phyloP scores from a whole-genome alignment of 1,140 invertebrate genomes.

The Phthorimaea operculella region DNA sequence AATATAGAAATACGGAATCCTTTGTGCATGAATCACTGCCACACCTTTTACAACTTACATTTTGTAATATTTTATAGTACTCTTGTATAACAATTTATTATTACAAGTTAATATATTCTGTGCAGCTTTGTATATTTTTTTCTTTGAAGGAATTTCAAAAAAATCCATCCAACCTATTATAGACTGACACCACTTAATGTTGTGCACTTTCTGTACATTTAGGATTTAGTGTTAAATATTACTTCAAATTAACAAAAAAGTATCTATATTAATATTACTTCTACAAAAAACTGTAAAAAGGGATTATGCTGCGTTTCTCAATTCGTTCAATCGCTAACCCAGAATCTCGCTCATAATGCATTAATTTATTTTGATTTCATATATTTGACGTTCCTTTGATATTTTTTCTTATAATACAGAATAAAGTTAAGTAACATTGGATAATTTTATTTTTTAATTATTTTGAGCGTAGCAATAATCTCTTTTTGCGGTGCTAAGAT shows the following conservation, averaged over 20 bases:
- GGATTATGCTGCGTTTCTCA: no score
- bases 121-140: slow-evolving; percentile 23
- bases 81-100: neutral
- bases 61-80: neutral
- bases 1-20: neutral
- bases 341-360: no score
- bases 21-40: slow-evolving; percentile 14
- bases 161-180: slow-evolving; percentile 65
- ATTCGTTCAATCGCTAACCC: no score
- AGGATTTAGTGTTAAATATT: slow-evolving; percentile 42
- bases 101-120: neutral
- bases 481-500: no score
- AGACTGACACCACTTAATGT: slow-evolving; percentile 64
- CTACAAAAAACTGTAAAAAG: slow-evolving; percentile 14
- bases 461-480: no score
- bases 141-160: slow-evolving; percentile 28
- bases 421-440: no score
- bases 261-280: slow-evolving; percentile 27
- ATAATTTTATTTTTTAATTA: no score
- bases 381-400: no score
- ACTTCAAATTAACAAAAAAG: slow-evolving; percentile 31
- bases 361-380: no score
- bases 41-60: slow-evolving; percentile 7
- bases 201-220: slow-evolving; percentile 61
- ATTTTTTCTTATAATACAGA: no score